These are phyloP conservation scores for Anolis carolinensis DNA, from an alignment of 2,113 vertebrate genomes.

Conservation along the genomic window DNA sequence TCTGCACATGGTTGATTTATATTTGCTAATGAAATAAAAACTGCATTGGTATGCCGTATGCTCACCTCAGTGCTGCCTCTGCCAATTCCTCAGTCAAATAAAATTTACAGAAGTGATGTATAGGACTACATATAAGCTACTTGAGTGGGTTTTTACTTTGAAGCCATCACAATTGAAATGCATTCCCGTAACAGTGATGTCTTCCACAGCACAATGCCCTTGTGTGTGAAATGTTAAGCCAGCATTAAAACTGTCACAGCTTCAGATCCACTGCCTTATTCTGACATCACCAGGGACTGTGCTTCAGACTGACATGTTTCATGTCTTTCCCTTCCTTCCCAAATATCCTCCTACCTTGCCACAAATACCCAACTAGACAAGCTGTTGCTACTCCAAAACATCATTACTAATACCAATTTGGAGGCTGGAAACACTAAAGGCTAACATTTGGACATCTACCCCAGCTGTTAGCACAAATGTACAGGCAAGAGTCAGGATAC, in stretches of 20 bases:
- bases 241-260: constrained; percentile 16
- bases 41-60: constrained; percentile 7
- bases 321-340: not conserved
- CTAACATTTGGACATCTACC: too few species aligned
- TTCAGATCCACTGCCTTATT: not conserved
- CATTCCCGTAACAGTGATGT: constrained; percentile 7
- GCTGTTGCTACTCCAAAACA: not conserved
- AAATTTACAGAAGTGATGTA: constrained; percentile 8
- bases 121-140: not conserved
- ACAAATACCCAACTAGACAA: not conserved
- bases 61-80: not conserved
- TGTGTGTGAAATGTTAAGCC: not conserved
- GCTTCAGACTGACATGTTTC: not conserved
- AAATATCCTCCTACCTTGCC: not conserved
- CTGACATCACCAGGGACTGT: not conserved
- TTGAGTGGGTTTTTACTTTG: not conserved
- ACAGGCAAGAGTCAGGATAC: too few species aligned
- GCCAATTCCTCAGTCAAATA: constrained; percentile 5
- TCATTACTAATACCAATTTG: not conserved
- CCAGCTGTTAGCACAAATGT: too few species aligned
- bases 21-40: not conserved
- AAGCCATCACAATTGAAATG: constrained; percentile 39
- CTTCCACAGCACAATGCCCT: not conserved
- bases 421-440: too few species aligned
- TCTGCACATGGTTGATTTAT: constrained; percentile 3